Percentiles rank a stretch among this genome's conserved stretches.
Evolutionary conservation across 2,797 vertebrate genomes (phyloP).

Genomic region (Chelonia mydas): DNA sequence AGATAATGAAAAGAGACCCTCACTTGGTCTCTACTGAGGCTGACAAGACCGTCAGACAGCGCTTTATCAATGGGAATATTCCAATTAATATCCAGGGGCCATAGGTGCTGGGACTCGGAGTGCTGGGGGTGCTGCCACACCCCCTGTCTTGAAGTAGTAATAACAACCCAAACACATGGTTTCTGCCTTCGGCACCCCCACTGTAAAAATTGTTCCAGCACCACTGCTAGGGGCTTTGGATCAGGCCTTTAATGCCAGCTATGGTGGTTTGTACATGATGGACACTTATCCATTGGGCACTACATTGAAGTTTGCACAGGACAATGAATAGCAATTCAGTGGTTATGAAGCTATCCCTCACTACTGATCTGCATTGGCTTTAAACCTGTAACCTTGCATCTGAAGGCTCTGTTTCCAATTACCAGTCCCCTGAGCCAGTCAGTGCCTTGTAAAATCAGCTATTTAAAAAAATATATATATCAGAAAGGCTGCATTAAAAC

Average conservation of each 20-base stretch:
- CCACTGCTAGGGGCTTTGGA: neutral
- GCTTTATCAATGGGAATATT: neutral
- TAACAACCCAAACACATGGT: too few species aligned
- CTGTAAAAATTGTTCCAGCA: neutral
- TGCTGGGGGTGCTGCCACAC: too few species aligned
- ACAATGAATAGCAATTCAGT: neutral
- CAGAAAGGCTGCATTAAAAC: neutral
- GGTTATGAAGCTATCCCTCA: neutral
- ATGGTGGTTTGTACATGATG: neutral
- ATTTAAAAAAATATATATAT: neutral
- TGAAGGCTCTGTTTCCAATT: neutral
- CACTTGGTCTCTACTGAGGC: neutral
- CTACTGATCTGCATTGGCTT: rapidly evolving
- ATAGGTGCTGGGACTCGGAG: too few species aligned
- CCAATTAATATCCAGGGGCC: neutral
- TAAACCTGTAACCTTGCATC: neutral
- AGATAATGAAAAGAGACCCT: neutral
- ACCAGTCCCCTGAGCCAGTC: neutral
- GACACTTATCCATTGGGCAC: neutral
- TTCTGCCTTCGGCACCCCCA: too few species aligned
- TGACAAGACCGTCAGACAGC: neutral
- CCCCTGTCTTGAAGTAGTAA: too few species aligned
- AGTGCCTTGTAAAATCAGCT: neutral
- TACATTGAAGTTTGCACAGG: neutral
- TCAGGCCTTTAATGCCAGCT: neutral